A percentile compares a stretch with the other conserved stretches of the same genome.
phyloP scores from a whole-genome alignment of 2,113 vertebrate species.

The Pterophyllum scalare region DNA sequence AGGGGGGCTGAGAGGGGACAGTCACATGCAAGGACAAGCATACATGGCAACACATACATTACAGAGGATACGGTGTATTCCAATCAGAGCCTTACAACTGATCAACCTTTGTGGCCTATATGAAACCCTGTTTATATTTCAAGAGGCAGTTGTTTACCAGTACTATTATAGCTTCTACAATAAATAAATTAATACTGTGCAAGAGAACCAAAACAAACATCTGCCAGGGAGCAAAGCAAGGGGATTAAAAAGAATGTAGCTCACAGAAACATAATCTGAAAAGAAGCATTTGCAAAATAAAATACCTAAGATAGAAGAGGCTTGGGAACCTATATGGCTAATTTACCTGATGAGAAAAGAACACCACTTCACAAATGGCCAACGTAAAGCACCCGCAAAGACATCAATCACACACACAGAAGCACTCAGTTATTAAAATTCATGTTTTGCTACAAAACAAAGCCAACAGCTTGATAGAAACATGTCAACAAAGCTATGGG shows the following conservation, averaged over 20 bases:
- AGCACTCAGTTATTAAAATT: conserved; percentile 17
- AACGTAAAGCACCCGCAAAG: conserved; percentile 29
- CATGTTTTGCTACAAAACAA: conserved; percentile 22
- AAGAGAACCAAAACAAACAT: conserved; percentile 57
- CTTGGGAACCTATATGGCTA: conserved; percentile 12
- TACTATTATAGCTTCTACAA: conserved; percentile 44
- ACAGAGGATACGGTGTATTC: background rate
- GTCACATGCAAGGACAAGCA: conserved; percentile 44
- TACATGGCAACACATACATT: background rate
- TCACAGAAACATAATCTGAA: conserved; percentile 51
- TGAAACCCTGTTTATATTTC: conserved; percentile 49
- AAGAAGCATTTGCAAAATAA: conserved; percentile 51
- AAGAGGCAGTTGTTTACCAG: conserved; percentile 47
- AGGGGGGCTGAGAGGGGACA: conserved; percentile 20
- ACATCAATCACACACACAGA: conserved; percentile 36
- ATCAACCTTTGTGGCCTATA: conserved; percentile 12
- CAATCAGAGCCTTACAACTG: background rate
- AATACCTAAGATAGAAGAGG: conserved; percentile 23
- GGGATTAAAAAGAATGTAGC: conserved; percentile 60
- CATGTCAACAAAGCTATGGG: conserved; percentile 43
- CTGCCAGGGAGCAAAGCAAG: conserved; percentile 53
- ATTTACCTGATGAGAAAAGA: conserved; percentile 41
- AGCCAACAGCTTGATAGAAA: conserved; percentile 15
- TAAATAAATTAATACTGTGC: conserved; percentile 56
- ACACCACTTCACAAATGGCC: conserved; percentile 15